phyloP scores from a whole-genome alignment of 2,797 vertebrate species.

The Xiphorhynchus erythropygius region DNA sequence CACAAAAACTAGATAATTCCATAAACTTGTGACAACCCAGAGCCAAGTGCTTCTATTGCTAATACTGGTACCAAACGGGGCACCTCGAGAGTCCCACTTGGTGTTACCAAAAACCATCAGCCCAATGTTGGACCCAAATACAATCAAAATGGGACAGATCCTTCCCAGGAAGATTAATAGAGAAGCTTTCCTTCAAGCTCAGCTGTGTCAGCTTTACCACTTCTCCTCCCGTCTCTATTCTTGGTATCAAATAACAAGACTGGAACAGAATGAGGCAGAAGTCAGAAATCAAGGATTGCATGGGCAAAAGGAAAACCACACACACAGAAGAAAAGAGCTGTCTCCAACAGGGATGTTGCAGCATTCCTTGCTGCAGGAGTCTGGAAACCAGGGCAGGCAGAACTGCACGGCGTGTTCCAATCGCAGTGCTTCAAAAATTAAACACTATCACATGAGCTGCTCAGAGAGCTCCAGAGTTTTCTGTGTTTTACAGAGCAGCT shows the following conservation, averaged over 20 bases:
- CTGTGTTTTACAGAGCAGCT: background rate
- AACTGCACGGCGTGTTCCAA: background rate
- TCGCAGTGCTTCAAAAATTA: background rate
- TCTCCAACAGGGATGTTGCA: fast-evolving
- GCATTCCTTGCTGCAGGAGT: background rate
- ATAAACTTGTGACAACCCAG: background rate
- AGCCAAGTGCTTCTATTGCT: background rate
- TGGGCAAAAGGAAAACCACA: background rate
- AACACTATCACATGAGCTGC: background rate
- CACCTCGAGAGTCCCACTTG: background rate
- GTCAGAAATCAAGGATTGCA: background rate
- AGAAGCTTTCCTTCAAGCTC: background rate
- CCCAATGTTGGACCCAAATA: background rate
- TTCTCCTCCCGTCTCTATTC: background rate
- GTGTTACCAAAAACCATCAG: background rate
- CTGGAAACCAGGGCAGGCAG: background rate
- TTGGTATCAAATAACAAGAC: background rate
- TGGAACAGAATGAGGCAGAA: background rate
- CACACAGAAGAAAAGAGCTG: background rate
- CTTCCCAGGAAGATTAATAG: background rate
- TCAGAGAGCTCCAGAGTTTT: background rate
- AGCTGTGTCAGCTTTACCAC: background rate
- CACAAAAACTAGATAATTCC: background rate
- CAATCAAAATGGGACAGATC: background rate
- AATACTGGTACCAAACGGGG: background rate